Percentiles rank a stretch among this genome's conserved stretches.
Evolutionary conservation across 2,888 invertebrate species (phyloP).

Genomic region (Zygogramma bicolorata): DNA sequence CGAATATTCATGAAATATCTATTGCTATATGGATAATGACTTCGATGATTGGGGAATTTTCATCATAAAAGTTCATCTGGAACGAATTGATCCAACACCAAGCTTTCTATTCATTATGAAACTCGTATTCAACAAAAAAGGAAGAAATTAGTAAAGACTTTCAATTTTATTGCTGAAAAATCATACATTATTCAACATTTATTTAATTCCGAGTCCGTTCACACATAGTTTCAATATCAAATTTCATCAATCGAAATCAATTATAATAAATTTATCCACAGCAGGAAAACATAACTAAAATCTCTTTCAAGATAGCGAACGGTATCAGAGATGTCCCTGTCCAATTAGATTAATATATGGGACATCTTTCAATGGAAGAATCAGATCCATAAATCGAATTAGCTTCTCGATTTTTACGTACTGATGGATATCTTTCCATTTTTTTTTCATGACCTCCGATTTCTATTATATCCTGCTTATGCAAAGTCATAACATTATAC

Average conservation of each 20-base stretch:
- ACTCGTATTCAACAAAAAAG: too few species aligned
- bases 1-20: too few species aligned
- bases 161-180: too few species aligned
- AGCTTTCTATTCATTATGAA: too few species aligned
- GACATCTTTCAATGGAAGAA: conserved; percentile 23
- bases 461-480: neutral
- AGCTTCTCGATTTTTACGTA: neutral
- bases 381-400: neutral
- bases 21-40: too few species aligned
- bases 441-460: neutral
- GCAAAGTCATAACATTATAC: neutral
- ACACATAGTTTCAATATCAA: neutral
- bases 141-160: too few species aligned
- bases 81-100: too few species aligned
- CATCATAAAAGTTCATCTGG: too few species aligned
- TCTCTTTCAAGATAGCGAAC: conserved; percentile 21
- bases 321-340: conserved; percentile 23
- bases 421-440: neutral
- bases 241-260: neutral
- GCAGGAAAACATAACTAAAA: conserved; percentile 32
- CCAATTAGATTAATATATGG: conserved; percentile 25
- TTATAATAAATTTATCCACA: conserved; percentile 1
- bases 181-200: too few species aligned
- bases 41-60: too few species aligned
- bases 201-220: neutral